These are phyloP conservation scores for Ascaphus truei DNA, from an alignment of 2,113 vertebrate genomes.

Conservation along the genomic window DNA sequence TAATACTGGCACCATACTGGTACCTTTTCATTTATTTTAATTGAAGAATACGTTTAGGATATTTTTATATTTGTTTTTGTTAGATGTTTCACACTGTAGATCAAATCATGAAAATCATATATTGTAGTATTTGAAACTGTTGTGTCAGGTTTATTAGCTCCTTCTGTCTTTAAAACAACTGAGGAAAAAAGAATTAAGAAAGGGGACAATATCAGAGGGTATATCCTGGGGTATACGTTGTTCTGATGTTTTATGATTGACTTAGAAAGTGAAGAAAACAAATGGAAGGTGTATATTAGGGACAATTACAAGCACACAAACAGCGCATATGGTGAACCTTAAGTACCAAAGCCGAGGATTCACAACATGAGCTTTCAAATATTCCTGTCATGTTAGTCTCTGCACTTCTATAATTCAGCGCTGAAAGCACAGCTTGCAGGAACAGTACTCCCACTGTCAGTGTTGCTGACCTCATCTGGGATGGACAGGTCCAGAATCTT, in stretches of 20 bases:
- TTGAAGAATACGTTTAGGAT: too few species aligned
- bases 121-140: too few species aligned
- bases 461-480: slow-evolving; percentile 64
- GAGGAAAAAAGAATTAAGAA: not conserved
- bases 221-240: not conserved
- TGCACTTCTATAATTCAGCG: slow-evolving; percentile 47
- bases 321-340: slow-evolving; percentile 1
- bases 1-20: too few species aligned
- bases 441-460: slow-evolving; percentile 59
- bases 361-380: slow-evolving; percentile 59
- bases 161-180: not conserved
- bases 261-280: not conserved
- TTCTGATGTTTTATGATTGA: not conserved
- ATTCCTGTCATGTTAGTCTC: slow-evolving; percentile 56
- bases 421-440: slow-evolving; percentile 57
- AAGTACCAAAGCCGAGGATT: slow-evolving; percentile 35
- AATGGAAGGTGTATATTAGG: not conserved
- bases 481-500: slow-evolving; percentile 61
- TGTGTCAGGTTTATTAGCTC: not conserved
- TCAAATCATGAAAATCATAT: too few species aligned
- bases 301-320: slow-evolving; percentile 11
- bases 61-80: too few species aligned
- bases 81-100: too few species aligned
- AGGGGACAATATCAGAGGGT: not conserved
- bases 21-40: too few species aligned